These are phyloP conservation scores for Tillus elongatus DNA, from an alignment of 2,888 invertebrate species.

Conservation along the genomic window DNA sequence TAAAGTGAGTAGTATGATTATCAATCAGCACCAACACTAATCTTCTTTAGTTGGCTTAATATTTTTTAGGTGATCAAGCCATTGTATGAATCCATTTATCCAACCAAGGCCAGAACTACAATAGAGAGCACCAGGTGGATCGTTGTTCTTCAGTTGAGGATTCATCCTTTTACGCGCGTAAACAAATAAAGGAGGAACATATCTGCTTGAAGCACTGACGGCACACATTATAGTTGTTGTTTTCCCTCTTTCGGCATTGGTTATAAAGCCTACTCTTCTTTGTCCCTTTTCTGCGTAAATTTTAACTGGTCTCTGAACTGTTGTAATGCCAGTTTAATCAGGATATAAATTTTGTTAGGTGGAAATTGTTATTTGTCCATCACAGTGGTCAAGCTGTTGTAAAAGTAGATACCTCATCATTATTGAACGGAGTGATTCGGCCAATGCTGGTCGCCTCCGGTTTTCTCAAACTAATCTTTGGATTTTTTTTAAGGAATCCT, in stretches of 20 bases:
- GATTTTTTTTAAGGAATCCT: slow-evolving; percentile 7
- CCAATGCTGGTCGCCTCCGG: slow-evolving; percentile 14
- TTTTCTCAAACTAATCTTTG: slow-evolving; percentile 10
- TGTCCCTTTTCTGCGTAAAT: slow-evolving; percentile 16
- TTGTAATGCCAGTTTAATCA: too few species aligned
- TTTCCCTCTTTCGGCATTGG: slow-evolving; percentile 17
- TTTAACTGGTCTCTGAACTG: too few species aligned
- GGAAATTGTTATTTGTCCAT: slow-evolving; percentile 11
- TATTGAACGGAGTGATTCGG: slow-evolving; percentile 13
- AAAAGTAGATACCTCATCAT: slow-evolving; percentile 10
- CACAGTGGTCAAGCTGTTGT: background rate
- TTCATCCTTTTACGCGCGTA: slow-evolving; percentile 16
- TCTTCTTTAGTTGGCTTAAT: slow-evolving; percentile 4
- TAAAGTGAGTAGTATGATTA: slow-evolving; percentile 16
- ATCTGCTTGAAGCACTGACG: slow-evolving; percentile 17
- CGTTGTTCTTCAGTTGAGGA: slow-evolving; percentile 14
- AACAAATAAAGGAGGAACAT: slow-evolving; percentile 19
- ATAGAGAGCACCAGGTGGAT: slow-evolving; percentile 17
- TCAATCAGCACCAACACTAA: slow-evolving; percentile 27
- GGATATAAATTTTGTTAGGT: slow-evolving; percentile 7
- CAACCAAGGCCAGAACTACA: slow-evolving; percentile 17
- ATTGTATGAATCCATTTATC: slow-evolving; percentile 19
- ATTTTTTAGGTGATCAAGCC: slow-evolving; percentile 18
- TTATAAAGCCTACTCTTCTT: slow-evolving; percentile 18
- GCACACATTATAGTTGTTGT: slow-evolving; percentile 16